A percentile compares a stretch with the other conserved stretches of the same genome.
Conservation (phyloP, 53 echinoderm and acorn worm genomes). For the Echinometra lucunter region DNA sequence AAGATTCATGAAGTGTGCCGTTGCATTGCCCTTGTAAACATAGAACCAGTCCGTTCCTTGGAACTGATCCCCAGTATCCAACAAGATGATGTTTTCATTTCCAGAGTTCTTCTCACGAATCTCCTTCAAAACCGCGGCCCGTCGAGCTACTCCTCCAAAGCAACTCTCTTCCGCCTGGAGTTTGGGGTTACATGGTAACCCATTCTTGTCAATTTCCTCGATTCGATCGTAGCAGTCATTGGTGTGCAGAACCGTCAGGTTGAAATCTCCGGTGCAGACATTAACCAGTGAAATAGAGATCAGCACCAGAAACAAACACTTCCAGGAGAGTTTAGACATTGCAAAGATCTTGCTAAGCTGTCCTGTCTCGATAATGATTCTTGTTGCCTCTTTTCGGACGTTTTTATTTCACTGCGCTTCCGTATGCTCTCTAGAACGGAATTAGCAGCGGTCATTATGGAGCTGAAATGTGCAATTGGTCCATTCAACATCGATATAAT, state of each 20-base stretch:
- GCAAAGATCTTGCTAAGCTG: background rate
- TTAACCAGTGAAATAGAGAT: background rate
- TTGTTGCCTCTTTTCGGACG: background rate
- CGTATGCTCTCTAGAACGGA: background rate
- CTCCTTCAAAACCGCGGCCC: slow-evolving; percentile 71
- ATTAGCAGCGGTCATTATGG: background rate
- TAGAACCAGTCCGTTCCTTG: slow-evolving; percentile 96
- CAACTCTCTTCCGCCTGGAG: slow-evolving; percentile 56
- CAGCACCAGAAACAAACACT: background rate
- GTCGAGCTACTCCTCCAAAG: slow-evolving; percentile 86
- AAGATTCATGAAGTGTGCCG: slow-evolving; percentile 87
- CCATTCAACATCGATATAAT: too few species aligned
- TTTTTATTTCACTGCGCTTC: background rate
- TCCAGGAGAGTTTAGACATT: background rate
- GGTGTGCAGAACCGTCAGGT: slow-evolving; percentile 71
- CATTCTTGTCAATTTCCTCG: slow-evolving; percentile 61
- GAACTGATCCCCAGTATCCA: slow-evolving; percentile 92
- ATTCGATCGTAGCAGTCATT: slow-evolving; percentile 82
- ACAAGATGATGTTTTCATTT: slow-evolving; percentile 73
- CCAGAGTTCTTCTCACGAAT: slow-evolving; percentile 56
- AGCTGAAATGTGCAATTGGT: too few species aligned
- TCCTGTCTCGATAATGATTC: background rate
- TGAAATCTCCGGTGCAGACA: background rate
- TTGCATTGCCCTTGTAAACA: slow-evolving; percentile 84
- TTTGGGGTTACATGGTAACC: slow-evolving; percentile 67